Conservation (phyloP, 2,797 vertebrate genomes). For the Amblyopsis hoosieri region DNA sequence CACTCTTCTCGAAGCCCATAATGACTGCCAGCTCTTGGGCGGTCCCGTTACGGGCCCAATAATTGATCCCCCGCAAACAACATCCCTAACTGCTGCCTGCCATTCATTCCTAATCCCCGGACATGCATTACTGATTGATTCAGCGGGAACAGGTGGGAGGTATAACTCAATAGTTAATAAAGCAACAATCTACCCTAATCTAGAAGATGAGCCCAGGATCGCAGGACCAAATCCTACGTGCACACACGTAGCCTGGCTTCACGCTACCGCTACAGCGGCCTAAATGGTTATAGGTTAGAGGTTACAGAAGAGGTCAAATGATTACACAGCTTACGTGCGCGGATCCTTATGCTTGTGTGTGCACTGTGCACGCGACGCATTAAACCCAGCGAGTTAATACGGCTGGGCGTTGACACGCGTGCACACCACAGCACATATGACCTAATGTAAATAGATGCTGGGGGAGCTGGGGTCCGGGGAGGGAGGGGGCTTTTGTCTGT, state of each 20-base stretch:
- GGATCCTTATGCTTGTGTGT: slow-evolving; percentile 8
- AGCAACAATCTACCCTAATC: slow-evolving; percentile 80
- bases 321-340: slow-evolving; percentile 29
- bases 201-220: slow-evolving; percentile 74
- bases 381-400: slow-evolving; percentile 27
- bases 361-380: slow-evolving; percentile 8
- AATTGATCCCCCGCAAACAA: slow-evolving; percentile 77
- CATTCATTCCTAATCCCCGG: slow-evolving; percentile 76
- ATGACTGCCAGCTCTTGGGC: slow-evolving; percentile 71
- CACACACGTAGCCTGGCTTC: slow-evolving; percentile 43
- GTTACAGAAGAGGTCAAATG: slow-evolving; percentile 21
- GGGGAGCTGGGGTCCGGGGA: too few species aligned
- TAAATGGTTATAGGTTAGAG: slow-evolving; percentile 25
- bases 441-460: slow-evolving; percentile 12
- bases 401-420: slow-evolving; percentile 9
- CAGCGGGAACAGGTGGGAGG: slow-evolving; percentile 74
- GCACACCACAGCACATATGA: slow-evolving; percentile 3
- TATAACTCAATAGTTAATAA: slow-evolving; percentile 82
- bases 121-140: slow-evolving; percentile 81
- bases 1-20: slow-evolving; percentile 62
- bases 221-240: slow-evolving; percentile 66
- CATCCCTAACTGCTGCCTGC: slow-evolving; percentile 60
- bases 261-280: slow-evolving; percentile 33
- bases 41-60: slow-evolving; percentile 76
- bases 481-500: slow-evolving; percentile 11